These are phyloP conservation scores for Dreissena rostriformis DNA, from an alignment of 1,140 invertebrate genomes.

Conservation along the genomic window DNA sequence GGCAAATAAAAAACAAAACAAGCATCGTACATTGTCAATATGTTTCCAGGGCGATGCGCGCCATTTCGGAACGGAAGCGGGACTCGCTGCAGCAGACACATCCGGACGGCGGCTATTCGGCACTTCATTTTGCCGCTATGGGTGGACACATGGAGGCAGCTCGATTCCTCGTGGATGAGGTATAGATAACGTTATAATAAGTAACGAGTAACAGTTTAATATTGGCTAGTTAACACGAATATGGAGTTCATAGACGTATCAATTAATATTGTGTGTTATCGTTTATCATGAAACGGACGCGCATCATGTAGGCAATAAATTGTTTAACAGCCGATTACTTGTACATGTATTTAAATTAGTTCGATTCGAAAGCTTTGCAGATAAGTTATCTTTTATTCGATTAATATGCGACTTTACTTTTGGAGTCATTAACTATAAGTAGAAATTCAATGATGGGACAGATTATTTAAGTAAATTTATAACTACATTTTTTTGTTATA, in stretches of 20 bases:
- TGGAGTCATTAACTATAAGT: too few species aligned
- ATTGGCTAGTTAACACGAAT: too few species aligned
- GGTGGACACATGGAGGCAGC: constrained; percentile 15
- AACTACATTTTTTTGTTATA: background rate
- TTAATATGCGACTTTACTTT: background rate
- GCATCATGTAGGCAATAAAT: too few species aligned
- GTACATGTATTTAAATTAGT: too few species aligned
- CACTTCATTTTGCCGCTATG: constrained; percentile 17
- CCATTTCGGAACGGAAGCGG: background rate
- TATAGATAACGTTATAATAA: background rate
- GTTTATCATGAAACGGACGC: too few species aligned
- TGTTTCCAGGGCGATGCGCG: background rate
- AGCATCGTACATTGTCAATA: background rate
- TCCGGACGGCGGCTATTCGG: constrained; percentile 10
- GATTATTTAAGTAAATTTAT: background rate
- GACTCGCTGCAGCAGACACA: background rate
- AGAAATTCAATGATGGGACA: background rate
- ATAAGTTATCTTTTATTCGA: background rate
- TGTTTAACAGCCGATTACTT: too few species aligned
- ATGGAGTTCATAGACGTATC: too few species aligned
- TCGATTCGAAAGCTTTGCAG: too few species aligned
- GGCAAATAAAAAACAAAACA: background rate
- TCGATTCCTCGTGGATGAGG: constrained; percentile 7
- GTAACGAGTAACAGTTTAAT: background rate
- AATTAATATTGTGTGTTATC: too few species aligned